Evolutionary conservation across 2,888 invertebrate species (phyloP), one percentile per base, ranked within the genome.

Genomic region (Amblyjoppa proteus): DNA sequence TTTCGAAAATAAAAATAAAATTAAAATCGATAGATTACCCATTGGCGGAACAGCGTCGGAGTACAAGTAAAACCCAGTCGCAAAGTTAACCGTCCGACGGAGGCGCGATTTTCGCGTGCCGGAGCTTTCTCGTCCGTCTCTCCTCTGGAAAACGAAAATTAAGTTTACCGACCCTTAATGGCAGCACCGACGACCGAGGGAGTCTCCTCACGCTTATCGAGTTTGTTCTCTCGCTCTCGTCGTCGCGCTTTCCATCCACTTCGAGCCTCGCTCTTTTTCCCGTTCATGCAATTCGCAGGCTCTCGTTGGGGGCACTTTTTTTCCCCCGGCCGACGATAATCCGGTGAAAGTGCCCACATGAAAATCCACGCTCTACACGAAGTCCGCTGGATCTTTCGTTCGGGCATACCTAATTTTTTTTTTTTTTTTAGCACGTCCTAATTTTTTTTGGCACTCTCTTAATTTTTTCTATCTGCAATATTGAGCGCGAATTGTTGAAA

Each of bases 101-200:
- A 64, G 41, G 53, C 58, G 31, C 58, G 81, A 75, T 68, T 74
- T 77, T 61, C 31, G 49, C 70, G 70, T 41, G 56, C 49, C 45
- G 34, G n/a, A 64, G 75, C 53, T 28, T 34, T 34, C 49, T 20
- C 28, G 80, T 76, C 41, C 64, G 68, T 31, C 49, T 25, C 56
- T 49, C 31, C 64, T 61, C 16, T 73, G 77, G 58, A 61, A 70
- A 81, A 64, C 58, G 25, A 81, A 84, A 81, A 85, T 81, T 69
- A 78, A 85, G 75, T 81, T 85, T 78, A 74, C 75, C 34, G 25
- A 69, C 45, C 13, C 77, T 61, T 84, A 81, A 84, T 81, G 77
- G 84, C 73, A 74, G 71, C 68, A 73, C 58, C 76, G 77, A 77
- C 75, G 66, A 76, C 64, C 68, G 83, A 83, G 79, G 70, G 75